phyloP scores from a whole-genome alignment of 2,797 vertebrate genomes.

The Denticeps clupeoides region DNA sequence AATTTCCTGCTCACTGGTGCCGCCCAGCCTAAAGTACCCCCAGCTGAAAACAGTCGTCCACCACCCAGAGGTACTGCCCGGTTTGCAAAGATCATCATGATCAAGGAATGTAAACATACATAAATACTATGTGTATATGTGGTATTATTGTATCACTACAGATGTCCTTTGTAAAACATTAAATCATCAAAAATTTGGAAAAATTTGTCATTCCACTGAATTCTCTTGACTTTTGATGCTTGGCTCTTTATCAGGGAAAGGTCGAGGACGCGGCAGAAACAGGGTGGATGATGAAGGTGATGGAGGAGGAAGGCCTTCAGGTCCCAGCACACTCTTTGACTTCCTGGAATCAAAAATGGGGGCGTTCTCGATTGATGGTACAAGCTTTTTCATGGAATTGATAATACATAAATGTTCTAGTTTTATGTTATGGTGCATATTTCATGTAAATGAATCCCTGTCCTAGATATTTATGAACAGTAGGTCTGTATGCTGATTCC shows the following conservation, averaged over 20 bases:
- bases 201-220: not conserved
- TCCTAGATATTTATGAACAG: too few species aligned
- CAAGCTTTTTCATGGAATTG: too few species aligned
- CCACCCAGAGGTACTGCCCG: slow-evolving; percentile 71
- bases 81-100: too few species aligned
- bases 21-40: slow-evolving; percentile 59
- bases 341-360: slow-evolving; percentile 98
- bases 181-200: not conserved
- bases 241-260: slow-evolving; percentile 55
- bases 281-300: slow-evolving; percentile 86
- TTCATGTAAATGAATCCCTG: too few species aligned
- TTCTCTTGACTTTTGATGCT: not conserved
- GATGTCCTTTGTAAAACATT: too few species aligned
- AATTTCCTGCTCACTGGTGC: slow-evolving; percentile 79
- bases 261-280: slow-evolving; percentile 74
- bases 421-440: too few species aligned
- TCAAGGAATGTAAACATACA: too few species aligned
- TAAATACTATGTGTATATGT: too few species aligned
- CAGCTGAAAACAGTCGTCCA: slow-evolving; percentile 51
- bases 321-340: slow-evolving; percentile 95
- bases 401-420: not conserved
- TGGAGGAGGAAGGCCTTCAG: slow-evolving; percentile 81
- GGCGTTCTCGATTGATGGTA: slow-evolving; percentile 83
- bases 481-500: too few species aligned
- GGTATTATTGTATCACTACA: too few species aligned